A percentile compares a stretch with the other conserved stretches of the same genome.
Conservation (phyloP, 2,113 vertebrate species). For the Alethe castanea region DNA sequence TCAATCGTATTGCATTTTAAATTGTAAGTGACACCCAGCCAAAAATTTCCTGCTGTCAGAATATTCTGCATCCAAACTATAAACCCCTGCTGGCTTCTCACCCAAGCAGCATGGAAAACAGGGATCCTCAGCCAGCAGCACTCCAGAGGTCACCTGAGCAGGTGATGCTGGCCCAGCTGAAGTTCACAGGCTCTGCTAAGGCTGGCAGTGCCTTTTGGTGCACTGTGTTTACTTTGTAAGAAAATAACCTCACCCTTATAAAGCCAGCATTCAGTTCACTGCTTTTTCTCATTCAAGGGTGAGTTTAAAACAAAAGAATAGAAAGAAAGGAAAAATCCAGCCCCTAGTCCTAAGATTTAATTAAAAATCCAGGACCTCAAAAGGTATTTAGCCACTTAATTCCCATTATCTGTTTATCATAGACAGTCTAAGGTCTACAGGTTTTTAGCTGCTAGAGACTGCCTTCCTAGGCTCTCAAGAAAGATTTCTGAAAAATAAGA, state of each 20-base stretch:
- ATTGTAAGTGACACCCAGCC: not conserved
- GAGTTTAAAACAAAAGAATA: not conserved
- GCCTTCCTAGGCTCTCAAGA: constrained; percentile 2
- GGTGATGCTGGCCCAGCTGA: not conserved
- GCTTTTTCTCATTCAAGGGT: not conserved
- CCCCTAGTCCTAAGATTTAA: not conserved
- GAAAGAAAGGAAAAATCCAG: not conserved
- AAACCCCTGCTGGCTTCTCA: not conserved
- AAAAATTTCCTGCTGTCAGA: not conserved
- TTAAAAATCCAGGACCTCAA: not conserved
- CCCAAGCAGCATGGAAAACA: not conserved
- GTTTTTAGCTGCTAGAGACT: constrained; percentile 14
- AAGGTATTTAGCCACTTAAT: not conserved
- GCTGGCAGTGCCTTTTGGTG: not conserved
- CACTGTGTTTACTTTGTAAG: not conserved
- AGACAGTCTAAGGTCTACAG: not conserved
- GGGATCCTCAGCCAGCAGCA: not conserved
- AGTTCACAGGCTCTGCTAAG: not conserved
- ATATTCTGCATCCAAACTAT: not conserved
- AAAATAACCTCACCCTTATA: not conserved
- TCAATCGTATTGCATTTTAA: not conserved
- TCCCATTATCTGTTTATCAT: not conserved
- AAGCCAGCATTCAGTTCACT: not conserved
- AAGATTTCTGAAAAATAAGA: constrained; percentile 48
- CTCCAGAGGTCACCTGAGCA: not conserved